Percentiles rank a stretch among this genome's conserved stretches.
These are phyloP conservation scores for Hirtodrosophila alboralis DNA, from an alignment of 2,888 invertebrate genomes.

Conservation along the genomic window DNA sequence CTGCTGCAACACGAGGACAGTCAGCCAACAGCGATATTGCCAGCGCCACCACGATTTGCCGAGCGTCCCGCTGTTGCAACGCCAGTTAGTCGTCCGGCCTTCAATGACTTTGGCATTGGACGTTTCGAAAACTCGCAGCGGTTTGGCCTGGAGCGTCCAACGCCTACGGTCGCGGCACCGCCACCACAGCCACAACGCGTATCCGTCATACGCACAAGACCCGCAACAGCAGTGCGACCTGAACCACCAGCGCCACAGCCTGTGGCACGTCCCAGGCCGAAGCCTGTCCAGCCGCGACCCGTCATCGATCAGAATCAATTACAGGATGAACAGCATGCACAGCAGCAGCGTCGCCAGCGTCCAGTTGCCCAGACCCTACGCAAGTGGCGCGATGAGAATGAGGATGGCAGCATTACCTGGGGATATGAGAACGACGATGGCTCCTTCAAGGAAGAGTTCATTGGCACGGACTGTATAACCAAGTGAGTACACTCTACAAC, in stretches of 20 bases:
- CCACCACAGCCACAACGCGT: constrained; percentile 85
- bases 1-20: constrained; percentile 67
- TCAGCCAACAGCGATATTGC: constrained; percentile 66
- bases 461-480: constrained; percentile 91
- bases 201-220: constrained; percentile 81
- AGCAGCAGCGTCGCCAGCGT: constrained; percentile 85
- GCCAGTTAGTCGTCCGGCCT: constrained; percentile 66
- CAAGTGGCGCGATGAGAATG: constrained; percentile 91
- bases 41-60: constrained; percentile 78
- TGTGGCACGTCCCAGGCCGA: constrained; percentile 69
- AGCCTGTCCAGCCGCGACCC: constrained; percentile 82
- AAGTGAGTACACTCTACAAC: constrained; percentile 77
- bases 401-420: constrained; percentile 91
- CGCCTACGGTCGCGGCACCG: constrained; percentile 50
- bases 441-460: constrained; percentile 92
- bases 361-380: constrained; percentile 89
- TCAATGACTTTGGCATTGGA: constrained; percentile 81
- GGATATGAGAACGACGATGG: constrained; percentile 95
- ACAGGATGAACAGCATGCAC: constrained; percentile 76
- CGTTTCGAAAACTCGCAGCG: constrained; percentile 73
- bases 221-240: constrained; percentile 82
- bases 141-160: constrained; percentile 78
- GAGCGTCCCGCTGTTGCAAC: constrained; percentile 72
- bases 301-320: constrained; percentile 77
- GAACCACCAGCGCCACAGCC: constrained; percentile 80